Percentiles rank a stretch among this genome's conserved stretches.
These are phyloP conservation scores for Paracanthobrama guichenoti DNA, from an alignment of 2,113 vertebrate species.

Conservation along the genomic window DNA sequence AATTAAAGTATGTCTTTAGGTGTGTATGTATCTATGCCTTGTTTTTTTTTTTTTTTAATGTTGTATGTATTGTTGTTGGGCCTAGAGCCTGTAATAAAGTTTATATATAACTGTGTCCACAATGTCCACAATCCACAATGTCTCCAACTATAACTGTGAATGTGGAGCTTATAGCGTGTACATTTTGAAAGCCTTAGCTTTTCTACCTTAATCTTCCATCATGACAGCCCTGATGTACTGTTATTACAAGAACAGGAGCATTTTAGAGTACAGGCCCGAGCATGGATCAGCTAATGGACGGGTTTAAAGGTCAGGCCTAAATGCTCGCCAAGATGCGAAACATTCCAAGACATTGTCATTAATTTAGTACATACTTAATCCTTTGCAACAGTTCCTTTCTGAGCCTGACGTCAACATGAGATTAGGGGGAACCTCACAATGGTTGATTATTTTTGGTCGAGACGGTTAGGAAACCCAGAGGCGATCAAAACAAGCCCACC, in stretches of 20 bases:
- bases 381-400: neutral
- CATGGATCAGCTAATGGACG: conserved; percentile 29
- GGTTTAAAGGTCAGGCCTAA: conserved; percentile 6
- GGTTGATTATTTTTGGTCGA: neutral
- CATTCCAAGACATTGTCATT: conserved; percentile 30
- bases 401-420: neutral
- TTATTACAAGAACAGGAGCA: conserved; percentile 34
- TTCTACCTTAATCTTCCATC: conserved; percentile 27
- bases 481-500: neutral
- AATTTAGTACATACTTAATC: conserved; percentile 19
- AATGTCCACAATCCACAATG: too few species aligned
- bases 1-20: too few species aligned
- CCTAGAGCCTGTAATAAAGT: too few species aligned
- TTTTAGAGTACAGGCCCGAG: neutral
- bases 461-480: neutral
- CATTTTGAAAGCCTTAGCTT: neutral
- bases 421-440: neutral
- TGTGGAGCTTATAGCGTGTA: neutral
- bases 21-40: too few species aligned
- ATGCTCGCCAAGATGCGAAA: conserved; percentile 5
- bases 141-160: neutral
- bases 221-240: conserved; percentile 4
- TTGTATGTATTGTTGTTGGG: too few species aligned
- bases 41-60: too few species aligned
- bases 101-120: too few species aligned